Conservation (phyloP, 2,888 invertebrate genomes). For the Pristionchus mayeri region DNA sequence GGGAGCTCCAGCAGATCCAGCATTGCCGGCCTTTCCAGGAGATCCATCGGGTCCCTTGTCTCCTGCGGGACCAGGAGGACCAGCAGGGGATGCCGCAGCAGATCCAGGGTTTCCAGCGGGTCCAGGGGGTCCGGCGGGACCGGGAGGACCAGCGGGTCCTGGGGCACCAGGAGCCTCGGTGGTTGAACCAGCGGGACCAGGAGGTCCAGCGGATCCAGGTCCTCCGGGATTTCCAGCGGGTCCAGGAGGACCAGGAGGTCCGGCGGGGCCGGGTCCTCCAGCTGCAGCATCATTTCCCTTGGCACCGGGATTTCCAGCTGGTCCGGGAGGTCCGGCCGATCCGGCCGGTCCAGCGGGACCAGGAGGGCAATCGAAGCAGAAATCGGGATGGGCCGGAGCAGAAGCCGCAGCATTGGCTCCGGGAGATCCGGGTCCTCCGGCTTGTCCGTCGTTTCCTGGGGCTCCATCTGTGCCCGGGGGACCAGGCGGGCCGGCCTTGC, state of each 20-base stretch:
- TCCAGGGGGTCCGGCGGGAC: conserved; percentile 37
- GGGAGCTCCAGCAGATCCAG: conserved; percentile 9
- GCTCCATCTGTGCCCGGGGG: conserved; percentile 21
- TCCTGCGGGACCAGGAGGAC: conserved; percentile 44
- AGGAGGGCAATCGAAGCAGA: conserved; percentile 48
- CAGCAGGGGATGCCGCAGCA: neutral
- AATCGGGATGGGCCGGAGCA: conserved; percentile 37
- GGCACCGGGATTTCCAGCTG: conserved; percentile 38
- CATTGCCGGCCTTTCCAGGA: conserved; percentile 26
- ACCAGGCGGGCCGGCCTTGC: conserved; percentile 3
- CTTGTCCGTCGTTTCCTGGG: conserved; percentile 2
- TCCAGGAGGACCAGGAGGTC: conserved; percentile 41
- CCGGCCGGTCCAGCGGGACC: conserved; percentile 48
- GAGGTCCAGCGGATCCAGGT: conserved; percentile 2
- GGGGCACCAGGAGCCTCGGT: conserved; percentile 35
- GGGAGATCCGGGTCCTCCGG: conserved; percentile 34
- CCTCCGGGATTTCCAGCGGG: conserved; percentile 47
- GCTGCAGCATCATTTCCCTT: neutral
- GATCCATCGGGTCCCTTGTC: conserved; percentile 46
- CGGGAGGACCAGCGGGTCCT: conserved; percentile 46
- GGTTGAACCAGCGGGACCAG: conserved; percentile 40
- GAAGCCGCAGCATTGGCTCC: conserved; percentile 26
- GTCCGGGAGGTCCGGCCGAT: conserved; percentile 34
- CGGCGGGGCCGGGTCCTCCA: conserved; percentile 39
- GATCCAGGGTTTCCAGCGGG: conserved; percentile 46